Evolutionary conservation across 1,140 invertebrate genomes (phyloP), one percentile per base, ranked within the genome.

Genomic region (Rhagoletis zephyria): DNA sequence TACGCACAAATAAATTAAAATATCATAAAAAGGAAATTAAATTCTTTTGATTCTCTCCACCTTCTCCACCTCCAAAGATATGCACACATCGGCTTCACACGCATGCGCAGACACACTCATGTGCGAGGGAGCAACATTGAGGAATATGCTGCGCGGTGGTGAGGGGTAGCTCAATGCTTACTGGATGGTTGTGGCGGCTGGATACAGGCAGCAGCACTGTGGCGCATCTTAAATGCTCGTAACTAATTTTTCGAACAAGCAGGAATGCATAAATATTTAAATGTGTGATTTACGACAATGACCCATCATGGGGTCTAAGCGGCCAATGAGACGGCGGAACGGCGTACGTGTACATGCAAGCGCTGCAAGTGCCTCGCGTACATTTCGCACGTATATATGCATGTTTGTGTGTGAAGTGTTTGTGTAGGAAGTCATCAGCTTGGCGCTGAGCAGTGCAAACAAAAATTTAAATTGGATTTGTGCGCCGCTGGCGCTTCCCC

Each of bases 201-300:
- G n/a, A n/a, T 30, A 1, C 30, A 30, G 30, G 30, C 30, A 30
- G 30, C 45, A 19, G 16, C n/a, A n/a, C 16, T 64, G 10, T 40
- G n/a, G 56, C 14, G 48, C 86, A 67, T 19, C 65, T 81, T 77
- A 87, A 87, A 64, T 67, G 70, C 65, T 87, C 87, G 87, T 87
- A 92, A 91, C 91, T 92, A 92, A 92, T 92, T 92, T 91, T 56
- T 92, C 91, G 90, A 92, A 92, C 91, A 91, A 92, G 88, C 91
- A 91, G 91, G 92, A 92, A 92, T 91, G 91, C 91, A 92, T 92
- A 92, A 92, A 92, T 92, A 92, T 92, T 92, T 91, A 92, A 92
- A 92, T 92, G 91, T 92, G 91, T 92, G 91, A 92, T 92, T 92
- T 92, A 92, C 91, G 91, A 91, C 91, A 92, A 92, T 92, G 89